Base-by-base conservation (phyloP, 2,888 invertebrate species). In the Limenitis camilla region DNA sequence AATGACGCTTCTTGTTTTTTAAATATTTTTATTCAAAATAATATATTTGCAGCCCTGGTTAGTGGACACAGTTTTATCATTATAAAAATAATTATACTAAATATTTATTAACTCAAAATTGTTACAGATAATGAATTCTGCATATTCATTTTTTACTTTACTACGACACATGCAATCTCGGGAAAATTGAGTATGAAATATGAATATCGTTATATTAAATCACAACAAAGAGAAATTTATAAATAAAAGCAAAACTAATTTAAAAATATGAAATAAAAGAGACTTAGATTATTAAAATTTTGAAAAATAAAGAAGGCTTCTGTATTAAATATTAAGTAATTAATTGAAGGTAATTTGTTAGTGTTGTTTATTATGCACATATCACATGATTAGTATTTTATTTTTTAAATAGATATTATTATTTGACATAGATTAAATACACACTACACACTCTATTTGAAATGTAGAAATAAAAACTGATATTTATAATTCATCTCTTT, bases 51-150 rank as follows among this genome's bases (percentile, higher is more conserved):
- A 27, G 9, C 10, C 9, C 2, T n/a, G 9, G n/a, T 9, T 36
- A 36, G n/a, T 35, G n/a, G n/a, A n/a, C n/a, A n/a, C n/a, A n/a
- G n/a, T n/a, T n/a, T n/a, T n/a, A n/a, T n/a, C n/a, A n/a, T n/a
- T n/a, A n/a, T n/a, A n/a, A n/a, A n/a, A 19, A 19, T 5, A 29
- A n/a, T 40, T n/a, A 7, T 30, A 36, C 10, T 8, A 7, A 38
- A 45, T 36, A 38, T 45, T 4, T 36, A 45, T 29, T 5, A 36
- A n/a, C n/a, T n/a, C n/a, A n/a, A n/a, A n/a, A 45, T 45, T 49
- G 36, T 81, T 81, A 52, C 77, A 81, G 82, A 78, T 82, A 48
- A 79, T 82, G 64, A 81, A 81, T 56, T 70, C 81, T 2, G 72
- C 81, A 1, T 81, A 81, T 58, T 83, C 83, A 1, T 77, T 79